Evolutionary conservation across 2,113 vertebrate genomes (phyloP).

Genomic region (Datnioides undecimradiatus): DNA sequence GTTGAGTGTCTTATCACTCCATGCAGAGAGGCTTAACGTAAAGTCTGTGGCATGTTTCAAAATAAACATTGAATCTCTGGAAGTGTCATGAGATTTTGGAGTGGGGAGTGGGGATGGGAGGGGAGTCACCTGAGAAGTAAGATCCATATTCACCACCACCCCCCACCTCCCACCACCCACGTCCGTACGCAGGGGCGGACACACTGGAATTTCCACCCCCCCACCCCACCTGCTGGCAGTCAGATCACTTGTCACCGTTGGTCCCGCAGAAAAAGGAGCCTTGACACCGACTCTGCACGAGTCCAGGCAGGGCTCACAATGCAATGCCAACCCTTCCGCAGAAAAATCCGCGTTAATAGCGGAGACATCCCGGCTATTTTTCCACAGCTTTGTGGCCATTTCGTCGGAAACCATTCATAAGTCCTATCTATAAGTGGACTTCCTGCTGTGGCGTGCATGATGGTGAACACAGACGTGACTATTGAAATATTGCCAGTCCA

Average conservation of each 20-base stretch:
- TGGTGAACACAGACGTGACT: neutral
- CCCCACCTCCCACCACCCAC: neutral
- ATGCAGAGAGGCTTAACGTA: slow-evolving; percentile 15
- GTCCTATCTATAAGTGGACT: slow-evolving; percentile 4
- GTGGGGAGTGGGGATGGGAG: no score
- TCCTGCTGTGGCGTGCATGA: slow-evolving; percentile 12
- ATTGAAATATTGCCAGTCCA: slow-evolving; percentile 31
- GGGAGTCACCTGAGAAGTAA: slow-evolving; percentile 79
- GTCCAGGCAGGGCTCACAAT: slow-evolving; percentile 37
- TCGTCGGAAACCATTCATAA: slow-evolving; percentile 64
- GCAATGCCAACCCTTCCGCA: slow-evolving; percentile 44
- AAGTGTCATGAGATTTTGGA: slow-evolving; percentile 78
- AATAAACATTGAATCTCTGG: slow-evolving; percentile 75
- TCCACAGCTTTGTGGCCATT: slow-evolving; percentile 44
- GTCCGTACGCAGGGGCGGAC: slow-evolving; percentile 29
- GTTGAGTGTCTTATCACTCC: slow-evolving; percentile 52
- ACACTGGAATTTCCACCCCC: slow-evolving; percentile 68
- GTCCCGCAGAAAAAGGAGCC: slow-evolving; percentile 66
- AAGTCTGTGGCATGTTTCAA: slow-evolving; percentile 74
- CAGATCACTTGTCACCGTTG: slow-evolving; percentile 77
- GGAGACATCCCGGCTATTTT: slow-evolving; percentile 58
- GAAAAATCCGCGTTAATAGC: slow-evolving; percentile 64
- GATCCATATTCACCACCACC: slow-evolving; percentile 10
- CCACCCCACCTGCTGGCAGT: slow-evolving; percentile 37
- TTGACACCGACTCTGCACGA: slow-evolving; percentile 51